Evolutionary conservation across 2,888 invertebrate species (phyloP), one percentile per base, ranked within the genome.

Genomic region (Drosophila emarginata): DNA sequence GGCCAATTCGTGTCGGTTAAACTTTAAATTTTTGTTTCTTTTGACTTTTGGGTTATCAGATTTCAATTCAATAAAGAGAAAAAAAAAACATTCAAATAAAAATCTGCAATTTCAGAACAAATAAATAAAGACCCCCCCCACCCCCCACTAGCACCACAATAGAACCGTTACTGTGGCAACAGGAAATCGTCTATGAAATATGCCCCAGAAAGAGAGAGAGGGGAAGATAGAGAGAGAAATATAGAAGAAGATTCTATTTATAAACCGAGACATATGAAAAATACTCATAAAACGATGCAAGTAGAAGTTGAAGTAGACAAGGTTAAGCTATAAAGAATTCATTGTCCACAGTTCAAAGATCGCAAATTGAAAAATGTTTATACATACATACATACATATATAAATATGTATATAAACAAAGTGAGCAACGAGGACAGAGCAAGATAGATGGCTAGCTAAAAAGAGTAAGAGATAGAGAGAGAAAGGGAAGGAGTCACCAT

Each of bases 301-400:
- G 61, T 40, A 28, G 51, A 65, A 56, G 63, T 51, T 62, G 70
- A 56, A 62, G 76, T 76, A 82, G 83, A 82, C 86, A 82, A 82
- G 83, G 83, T 84, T 84, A 87, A 85, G 87, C 88, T 83, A 80
- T 80, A 83, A 83, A 88, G 84, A 85, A 85, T 88, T 88, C 84
- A 85, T 88, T 85, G 87, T 80, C 77, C 66, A 58, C 65, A 74
- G 84, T 85, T 85, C 84, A 88, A 85, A 85, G 84, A 88, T 85
- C 84, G 84, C 88, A 85, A 85, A 85, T 85, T 85, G 88, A 88
- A 85, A 85, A 85, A 88, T 83, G 63, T 80, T 79, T 78, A 74
- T 67, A 77, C 71, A 76, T 45, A 45, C 3, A 40, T 32, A 32
- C 2, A 32, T 32, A 32, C 9, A 32, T 32, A 32, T 32, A 88